Percentiles rank a stretch among this genome's conserved stretches.
These are phyloP conservation scores for Apostichopus parvimensis DNA, from an alignment of 35 echinoderm and acorn worm genomes.

Conservation along the genomic window DNA sequence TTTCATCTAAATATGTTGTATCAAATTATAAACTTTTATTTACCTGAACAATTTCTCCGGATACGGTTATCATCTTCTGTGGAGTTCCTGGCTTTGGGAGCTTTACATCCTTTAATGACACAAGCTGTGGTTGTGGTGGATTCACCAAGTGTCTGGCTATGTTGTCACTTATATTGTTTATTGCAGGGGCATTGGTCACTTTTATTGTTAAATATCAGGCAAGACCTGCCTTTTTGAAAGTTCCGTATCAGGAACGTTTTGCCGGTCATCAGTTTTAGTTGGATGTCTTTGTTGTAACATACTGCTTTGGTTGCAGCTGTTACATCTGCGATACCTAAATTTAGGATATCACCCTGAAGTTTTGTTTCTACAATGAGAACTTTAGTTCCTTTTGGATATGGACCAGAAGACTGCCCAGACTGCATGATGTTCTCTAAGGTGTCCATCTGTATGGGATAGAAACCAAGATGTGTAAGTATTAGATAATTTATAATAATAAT, in stretches of 20 bases:
- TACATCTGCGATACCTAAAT: slow-evolving; percentile 2
- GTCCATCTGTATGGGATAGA: too few relatives aligned
- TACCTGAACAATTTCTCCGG: slow-evolving; percentile 34
- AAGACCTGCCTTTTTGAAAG: not conserved
- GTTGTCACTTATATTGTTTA: not conserved
- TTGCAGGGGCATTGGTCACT: not conserved
- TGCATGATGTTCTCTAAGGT: slow-evolving; percentile 4
- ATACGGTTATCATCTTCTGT: not conserved
- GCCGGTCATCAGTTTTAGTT: not conserved
- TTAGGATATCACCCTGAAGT: not conserved
- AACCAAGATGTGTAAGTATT: too few relatives aligned
- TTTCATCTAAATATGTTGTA: too few relatives aligned
- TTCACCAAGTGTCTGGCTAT: not conserved
- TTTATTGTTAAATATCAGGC: not conserved
- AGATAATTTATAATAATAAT: too few relatives aligned
- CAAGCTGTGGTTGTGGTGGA: slow-evolving; percentile 5
- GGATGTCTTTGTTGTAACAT: slow-evolving; percentile 10
- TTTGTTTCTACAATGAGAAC: slow-evolving; percentile 9
- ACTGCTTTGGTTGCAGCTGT: slow-evolving; percentile 1
- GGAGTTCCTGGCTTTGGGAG: not conserved
- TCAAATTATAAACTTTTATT: not conserved
- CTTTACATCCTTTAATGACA: not conserved
- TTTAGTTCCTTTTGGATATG: not conserved
- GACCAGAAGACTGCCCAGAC: not conserved
- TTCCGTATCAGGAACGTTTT: slow-evolving; percentile 7